A percentile compares a stretch with the other conserved stretches of the same genome.
Evolutionary conservation across 2,113 vertebrate genomes (phyloP).

Genomic region (Myanophis thanlyinensis): DNA sequence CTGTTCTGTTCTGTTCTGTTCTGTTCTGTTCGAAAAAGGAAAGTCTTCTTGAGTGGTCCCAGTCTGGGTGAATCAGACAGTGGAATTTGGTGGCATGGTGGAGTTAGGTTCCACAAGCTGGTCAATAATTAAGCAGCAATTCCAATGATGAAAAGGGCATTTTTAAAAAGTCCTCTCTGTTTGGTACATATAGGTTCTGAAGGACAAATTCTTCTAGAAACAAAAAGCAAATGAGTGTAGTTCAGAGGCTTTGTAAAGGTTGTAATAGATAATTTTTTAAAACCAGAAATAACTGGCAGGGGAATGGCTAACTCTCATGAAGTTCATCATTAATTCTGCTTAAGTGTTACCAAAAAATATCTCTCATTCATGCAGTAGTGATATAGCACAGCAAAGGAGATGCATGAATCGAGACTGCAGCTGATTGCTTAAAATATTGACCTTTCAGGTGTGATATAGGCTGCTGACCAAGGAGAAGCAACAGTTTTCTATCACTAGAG

Average conservation of each 20-base stretch:
- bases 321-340: neutral
- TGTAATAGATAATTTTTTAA: slow-evolving; percentile 55
- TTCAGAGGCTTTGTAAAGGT: slow-evolving; percentile 17
- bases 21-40: too few relatives aligned
- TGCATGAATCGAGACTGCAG: slow-evolving; percentile 30
- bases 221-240: slow-evolving; percentile 6
- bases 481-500: slow-evolving; percentile 38
- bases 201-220: slow-evolving; percentile 27
- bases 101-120: slow-evolving; percentile 37
- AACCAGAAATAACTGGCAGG: slow-evolving; percentile 21
- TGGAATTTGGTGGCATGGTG: slow-evolving; percentile 9
- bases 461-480: slow-evolving; percentile 31
- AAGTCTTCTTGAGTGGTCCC: neutral
- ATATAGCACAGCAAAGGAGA: slow-evolving; percentile 17
- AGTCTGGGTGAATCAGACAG: neutral
- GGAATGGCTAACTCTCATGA: slow-evolving; percentile 3
- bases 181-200: slow-evolving; percentile 34
- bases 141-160: slow-evolving; percentile 43
- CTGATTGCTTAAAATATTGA: slow-evolving; percentile 40
- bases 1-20: too few relatives aligned
- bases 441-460: slow-evolving; percentile 12
- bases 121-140: slow-evolving; percentile 52
- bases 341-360: slow-evolving; percentile 31
- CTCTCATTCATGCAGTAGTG: slow-evolving; percentile 20
- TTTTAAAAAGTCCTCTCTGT: slow-evolving; percentile 33